Percentiles rank a stretch among this genome's conserved stretches.
These are phyloP conservation scores for Bos taurus DNA, from an alignment of 2,113 vertebrate species.

Conservation along the genomic window ARS-UCD2.0 NC_037330.1:28174501-28175000, in stretches of 20 bases:
- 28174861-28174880: neutral
- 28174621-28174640: neutral
- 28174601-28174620: neutral
- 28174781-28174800: neutral
- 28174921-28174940: neutral
- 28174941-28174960: neutral
- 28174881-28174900: neutral
- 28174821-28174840: neutral
- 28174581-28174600: neutral
- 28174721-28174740: neutral
- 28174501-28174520: neutral
- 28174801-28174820: neutral
- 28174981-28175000: neutral
- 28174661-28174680: neutral
- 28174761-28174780: neutral
- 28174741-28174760: neutral
- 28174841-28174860: neutral
- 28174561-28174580: neutral
- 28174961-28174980: neutral
- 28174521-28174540: fast-evolving
- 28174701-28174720: neutral
- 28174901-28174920: neutral
- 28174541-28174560: neutral
- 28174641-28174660: neutral
- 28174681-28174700: neutral